phyloP scores from a whole-genome alignment of 2,888 invertebrate species.

The Galerucella calmariensis region DNA sequence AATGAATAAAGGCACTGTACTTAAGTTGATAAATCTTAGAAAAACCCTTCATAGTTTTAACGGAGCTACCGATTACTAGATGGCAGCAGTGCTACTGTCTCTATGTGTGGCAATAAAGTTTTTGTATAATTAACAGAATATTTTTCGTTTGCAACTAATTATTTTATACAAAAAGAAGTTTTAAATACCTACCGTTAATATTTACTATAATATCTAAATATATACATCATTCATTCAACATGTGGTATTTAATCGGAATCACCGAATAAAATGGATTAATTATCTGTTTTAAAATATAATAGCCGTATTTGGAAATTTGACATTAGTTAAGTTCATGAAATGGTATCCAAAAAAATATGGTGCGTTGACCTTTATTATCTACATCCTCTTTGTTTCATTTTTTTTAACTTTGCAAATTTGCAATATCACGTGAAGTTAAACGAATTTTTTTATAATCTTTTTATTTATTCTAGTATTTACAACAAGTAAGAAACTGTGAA shows the following conservation, averaged over 20 bases:
- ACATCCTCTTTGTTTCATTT: neutral
- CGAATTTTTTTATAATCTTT: neutral
- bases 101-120: too few relatives aligned
- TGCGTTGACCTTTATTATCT: conserved; percentile 12
- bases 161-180: too few relatives aligned
- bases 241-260: conserved; percentile 8
- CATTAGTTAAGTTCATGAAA: neutral
- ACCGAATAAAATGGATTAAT: neutral
- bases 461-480: neutral
- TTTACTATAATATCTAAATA: neutral
- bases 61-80: too few relatives aligned
- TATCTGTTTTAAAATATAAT: neutral
- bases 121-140: too few relatives aligned
- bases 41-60: too few relatives aligned
- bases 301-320: conserved; percentile 7
- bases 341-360: conserved; percentile 5
- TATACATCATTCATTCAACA: neutral
- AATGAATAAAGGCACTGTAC: too few relatives aligned
- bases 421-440: neutral
- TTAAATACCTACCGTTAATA: too few relatives aligned
- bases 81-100: too few relatives aligned
- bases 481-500: neutral
- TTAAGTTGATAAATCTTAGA: too few relatives aligned
- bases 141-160: too few relatives aligned
- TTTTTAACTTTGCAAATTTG: neutral